A percentile compares a stretch with the other conserved stretches of the same genome.
Conservation (phyloP, 2,888 invertebrate genomes). For the Pollenia griseotomentosa region DNA sequence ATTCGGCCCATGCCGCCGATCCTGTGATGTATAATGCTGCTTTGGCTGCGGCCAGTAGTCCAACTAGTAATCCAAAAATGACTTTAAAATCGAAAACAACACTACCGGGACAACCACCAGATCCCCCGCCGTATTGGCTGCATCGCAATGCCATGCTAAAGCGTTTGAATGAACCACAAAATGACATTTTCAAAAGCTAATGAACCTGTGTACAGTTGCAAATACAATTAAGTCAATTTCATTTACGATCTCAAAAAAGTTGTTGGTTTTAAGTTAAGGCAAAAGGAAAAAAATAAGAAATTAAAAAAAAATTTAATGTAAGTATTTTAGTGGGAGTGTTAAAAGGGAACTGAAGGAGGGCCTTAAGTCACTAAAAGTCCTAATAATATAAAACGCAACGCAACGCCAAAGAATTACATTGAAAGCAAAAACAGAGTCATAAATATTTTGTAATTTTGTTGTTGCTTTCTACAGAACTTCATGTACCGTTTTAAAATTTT, state of each 20-base stretch:
- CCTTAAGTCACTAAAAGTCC: too few species aligned
- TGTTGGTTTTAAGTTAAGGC: constrained; percentile 68
- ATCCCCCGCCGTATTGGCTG: constrained; percentile 84
- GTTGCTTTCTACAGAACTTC: too few species aligned
- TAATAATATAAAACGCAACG: too few species aligned
- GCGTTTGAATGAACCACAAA: constrained; percentile 83
- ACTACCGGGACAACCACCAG: constrained; percentile 83
- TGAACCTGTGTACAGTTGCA: constrained; percentile 75
- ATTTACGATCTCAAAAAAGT: constrained; percentile 71
- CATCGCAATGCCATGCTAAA: constrained; percentile 84
- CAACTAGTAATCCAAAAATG: constrained; percentile 83
- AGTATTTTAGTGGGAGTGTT: constrained; percentile 4
- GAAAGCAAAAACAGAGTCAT: neutral
- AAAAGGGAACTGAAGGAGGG: too few species aligned
- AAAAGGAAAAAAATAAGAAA: neutral
- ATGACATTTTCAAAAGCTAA: constrained; percentile 86
- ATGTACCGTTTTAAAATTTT: too few species aligned
- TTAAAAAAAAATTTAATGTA: constrained; percentile 22
- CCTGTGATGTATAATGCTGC: constrained; percentile 84
- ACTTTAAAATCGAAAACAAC: constrained; percentile 86
- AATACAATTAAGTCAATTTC: constrained; percentile 69
- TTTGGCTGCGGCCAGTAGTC: constrained; percentile 76
- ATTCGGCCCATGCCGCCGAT: constrained; percentile 83
- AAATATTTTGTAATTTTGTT: neutral
- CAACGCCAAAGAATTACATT: too few species aligned